phyloP scores from a whole-genome alignment of 1,140 invertebrate species.

The Orussus abietinus region DNA sequence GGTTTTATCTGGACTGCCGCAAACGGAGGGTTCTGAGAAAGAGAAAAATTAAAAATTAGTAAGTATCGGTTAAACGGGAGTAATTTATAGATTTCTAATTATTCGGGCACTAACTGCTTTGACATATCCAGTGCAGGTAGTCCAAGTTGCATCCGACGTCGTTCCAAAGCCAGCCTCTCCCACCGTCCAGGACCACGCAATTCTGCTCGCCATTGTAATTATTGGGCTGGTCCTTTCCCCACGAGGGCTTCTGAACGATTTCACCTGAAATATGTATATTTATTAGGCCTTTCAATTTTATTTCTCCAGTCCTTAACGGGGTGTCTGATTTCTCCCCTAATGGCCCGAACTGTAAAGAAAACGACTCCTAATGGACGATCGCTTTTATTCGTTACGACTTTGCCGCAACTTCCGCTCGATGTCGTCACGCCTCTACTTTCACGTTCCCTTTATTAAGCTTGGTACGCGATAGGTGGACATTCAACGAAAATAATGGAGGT shows the following conservation, averaged over 20 bases:
- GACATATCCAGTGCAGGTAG: constrained; percentile 89
- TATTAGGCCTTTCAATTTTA: too few relatives aligned
- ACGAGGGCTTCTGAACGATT: constrained; percentile 71
- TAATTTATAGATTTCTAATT: constrained; percentile 22
- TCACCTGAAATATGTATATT: constrained; percentile 70
- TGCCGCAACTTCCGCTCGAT: constrained; percentile 40
- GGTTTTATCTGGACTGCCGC: constrained; percentile 81
- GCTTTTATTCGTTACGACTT: too few relatives aligned
- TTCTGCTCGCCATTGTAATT: constrained; percentile 95
- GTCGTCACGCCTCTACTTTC: constrained; percentile 45
- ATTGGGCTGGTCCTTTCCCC: constrained; percentile 92
- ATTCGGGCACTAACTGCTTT: constrained; percentile 67
- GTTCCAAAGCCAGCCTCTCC: constrained; percentile 87
- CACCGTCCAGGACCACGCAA: constrained; percentile 87
- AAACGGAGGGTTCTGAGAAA: constrained; percentile 68
- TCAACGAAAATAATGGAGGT: constrained; percentile 13
- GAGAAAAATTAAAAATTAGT: constrained; percentile 10
- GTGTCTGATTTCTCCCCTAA: too few relatives aligned
- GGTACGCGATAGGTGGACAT: constrained; percentile 11
- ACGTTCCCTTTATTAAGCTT: constrained; percentile 37
- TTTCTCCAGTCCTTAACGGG: too few relatives aligned
- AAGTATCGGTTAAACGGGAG: not conserved
- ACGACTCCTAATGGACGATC: too few relatives aligned
- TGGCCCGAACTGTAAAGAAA: too few relatives aligned
- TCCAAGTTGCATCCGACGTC: constrained; percentile 91